Percentiles rank a stretch among this genome's conserved stretches.
phyloP scores from a whole-genome alignment of 2,797 vertebrate species.

The Rhinoraja longicauda region DNA sequence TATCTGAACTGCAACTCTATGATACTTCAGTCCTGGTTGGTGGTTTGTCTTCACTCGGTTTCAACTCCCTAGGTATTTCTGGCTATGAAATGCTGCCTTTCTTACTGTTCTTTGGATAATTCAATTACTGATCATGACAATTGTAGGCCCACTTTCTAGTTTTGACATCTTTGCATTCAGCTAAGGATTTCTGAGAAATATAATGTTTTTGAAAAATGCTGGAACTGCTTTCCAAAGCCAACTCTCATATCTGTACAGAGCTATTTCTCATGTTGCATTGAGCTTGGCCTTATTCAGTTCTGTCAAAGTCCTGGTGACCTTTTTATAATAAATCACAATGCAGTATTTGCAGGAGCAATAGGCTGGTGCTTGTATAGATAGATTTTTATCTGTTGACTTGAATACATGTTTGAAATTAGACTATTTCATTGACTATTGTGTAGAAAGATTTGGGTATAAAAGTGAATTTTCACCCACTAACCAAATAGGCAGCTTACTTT shows the following conservation, averaged over 20 bases:
- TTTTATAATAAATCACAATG: background rate
- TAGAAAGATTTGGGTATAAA: background rate
- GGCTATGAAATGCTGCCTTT: background rate
- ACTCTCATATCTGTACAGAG: background rate
- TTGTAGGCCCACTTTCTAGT: background rate
- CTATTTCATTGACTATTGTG: background rate
- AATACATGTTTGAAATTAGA: background rate
- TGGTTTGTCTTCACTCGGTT: background rate
- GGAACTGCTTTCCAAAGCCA: background rate
- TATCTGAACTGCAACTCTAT: background rate
- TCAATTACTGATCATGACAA: background rate
- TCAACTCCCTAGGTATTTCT: background rate
- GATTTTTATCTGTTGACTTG: background rate
- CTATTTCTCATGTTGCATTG: background rate
- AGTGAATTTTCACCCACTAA: background rate
- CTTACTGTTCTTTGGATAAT: background rate
- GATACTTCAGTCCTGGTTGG: background rate
- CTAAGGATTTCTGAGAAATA: background rate
- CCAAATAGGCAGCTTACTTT: background rate
- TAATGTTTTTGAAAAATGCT: background rate
- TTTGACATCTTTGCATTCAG: background rate
- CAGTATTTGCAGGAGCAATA: background rate
- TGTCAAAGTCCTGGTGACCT: background rate
- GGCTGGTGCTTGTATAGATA: background rate
- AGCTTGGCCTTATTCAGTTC: background rate